Conservation (phyloP, 2,888 invertebrate species). For the Cremastinae sp. region DNA sequence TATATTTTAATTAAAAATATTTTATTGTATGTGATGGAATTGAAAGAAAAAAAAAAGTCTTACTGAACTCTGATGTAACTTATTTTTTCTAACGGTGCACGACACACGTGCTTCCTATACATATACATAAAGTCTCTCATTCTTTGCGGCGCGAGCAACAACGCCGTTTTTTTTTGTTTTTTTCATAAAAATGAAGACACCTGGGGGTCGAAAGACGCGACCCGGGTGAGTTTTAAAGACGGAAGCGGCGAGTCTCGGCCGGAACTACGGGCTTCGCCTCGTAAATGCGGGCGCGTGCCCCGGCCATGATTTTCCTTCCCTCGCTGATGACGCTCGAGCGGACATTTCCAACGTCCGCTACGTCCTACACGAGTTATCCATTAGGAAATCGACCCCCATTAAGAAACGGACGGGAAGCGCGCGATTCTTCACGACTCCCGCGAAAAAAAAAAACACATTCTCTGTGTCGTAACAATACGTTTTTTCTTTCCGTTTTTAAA, state of each 20-base stretch:
- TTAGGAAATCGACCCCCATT: slow-evolving; percentile 61
- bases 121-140: too few species aligned
- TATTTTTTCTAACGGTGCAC: slow-evolving; percentile 55
- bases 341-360: slow-evolving; percentile 39
- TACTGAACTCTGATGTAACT: too few species aligned
- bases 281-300: slow-evolving; percentile 77
- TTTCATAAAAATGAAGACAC: not conserved
- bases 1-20: not conserved
- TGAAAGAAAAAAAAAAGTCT: not conserved
- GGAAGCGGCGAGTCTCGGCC: slow-evolving; percentile 68
- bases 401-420: not conserved
- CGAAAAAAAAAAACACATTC: not conserved
- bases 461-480: too few species aligned
- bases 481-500: too few species aligned
- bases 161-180: not conserved
- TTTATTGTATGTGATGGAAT: not conserved
- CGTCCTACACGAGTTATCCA: slow-evolving; percentile 74
- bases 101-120: slow-evolving; percentile 28
- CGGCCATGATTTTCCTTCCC: slow-evolving; percentile 52
- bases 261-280: slow-evolving; percentile 61
- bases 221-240: slow-evolving; percentile 56
- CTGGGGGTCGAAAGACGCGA: not conserved
- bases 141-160: not conserved
- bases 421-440: not conserved
- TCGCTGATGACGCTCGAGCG: slow-evolving; percentile 21